Evolutionary conservation across 2,113 vertebrate species (phyloP), one percentile per base, ranked within the genome.

Genomic region (Salminus brasiliensis): DNA sequence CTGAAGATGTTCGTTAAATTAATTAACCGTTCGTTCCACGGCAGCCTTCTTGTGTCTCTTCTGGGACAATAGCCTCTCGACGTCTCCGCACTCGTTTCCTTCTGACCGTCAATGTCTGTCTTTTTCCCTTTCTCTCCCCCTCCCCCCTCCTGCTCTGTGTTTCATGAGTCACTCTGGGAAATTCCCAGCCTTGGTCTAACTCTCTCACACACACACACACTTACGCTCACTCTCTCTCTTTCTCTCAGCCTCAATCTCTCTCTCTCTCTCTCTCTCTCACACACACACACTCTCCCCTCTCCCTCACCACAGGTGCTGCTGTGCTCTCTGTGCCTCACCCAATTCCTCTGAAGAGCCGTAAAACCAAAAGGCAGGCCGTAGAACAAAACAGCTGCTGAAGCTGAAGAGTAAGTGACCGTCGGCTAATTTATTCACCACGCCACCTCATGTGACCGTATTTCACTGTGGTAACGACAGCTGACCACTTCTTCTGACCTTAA

Each of bases 131-230:
- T 8, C n/a, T 80, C 74, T 34, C 23, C 32, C 47, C 32, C 52
- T 23, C 76, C 55, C n/a, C 80, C 76, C 66, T 11, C 43, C 27
- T 68, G 59, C 43, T 63, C 36, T 65, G 34, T 78, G 47, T 15
- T 73, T 70, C 63, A 78, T 85, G 84, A 85, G 74, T 85, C 84
- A 85, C 77, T 74, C 68, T 80, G 84, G 84, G 84, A 85, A 85
- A 80, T 85, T 85, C 84, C 84, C 84, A 73, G 55, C 84, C 70
- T 39, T 0, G 0, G 25, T 74, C 70, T 34, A 47, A 27, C 32
- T 55, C 65, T 49, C 73, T 75, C 10, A n/a, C 52, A 23, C 39
- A n/a, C 36, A 52, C 70, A 18, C 18, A 6, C 71, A 4, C 66
- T 57, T 41, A 36, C 32, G 52, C 80, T 78, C 30, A 49, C 18